Evolutionary conservation across 1,140 invertebrate species (phyloP).

Genomic region (Anastatus disparis): DNA sequence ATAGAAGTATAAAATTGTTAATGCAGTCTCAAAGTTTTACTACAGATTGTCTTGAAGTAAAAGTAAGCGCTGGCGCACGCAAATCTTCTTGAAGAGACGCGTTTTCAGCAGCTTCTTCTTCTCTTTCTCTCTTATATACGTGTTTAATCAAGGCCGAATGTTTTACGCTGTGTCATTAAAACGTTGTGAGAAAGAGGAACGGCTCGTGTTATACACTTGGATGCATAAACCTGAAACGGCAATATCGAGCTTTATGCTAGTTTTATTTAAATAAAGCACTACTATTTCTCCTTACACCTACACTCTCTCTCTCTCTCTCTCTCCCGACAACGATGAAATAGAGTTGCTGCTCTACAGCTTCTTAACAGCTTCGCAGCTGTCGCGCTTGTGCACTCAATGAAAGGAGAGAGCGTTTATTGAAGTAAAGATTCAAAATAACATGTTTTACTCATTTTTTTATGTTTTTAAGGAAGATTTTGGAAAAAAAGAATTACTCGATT

Average conservation of each 20-base stretch:
- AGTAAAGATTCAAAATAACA: too few species aligned
- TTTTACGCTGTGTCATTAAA: slow-evolving; percentile 66
- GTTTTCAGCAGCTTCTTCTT: not conserved
- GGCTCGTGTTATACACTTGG: slow-evolving; percentile 63
- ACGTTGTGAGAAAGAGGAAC: too few species aligned
- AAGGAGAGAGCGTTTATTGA: too few species aligned
- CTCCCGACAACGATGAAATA: too few species aligned
- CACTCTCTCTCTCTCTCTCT: too few species aligned
- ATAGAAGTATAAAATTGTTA: slow-evolving; percentile 9
- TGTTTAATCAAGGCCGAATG: slow-evolving; percentile 66
- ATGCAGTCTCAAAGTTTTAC: slow-evolving; percentile 26
- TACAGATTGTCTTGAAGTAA: slow-evolving; percentile 36
- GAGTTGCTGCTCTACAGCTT: too few species aligned
- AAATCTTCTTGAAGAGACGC: too few species aligned
- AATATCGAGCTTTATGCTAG: slow-evolving; percentile 64
- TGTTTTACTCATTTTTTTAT: too few species aligned
- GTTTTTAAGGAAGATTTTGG: too few species aligned
- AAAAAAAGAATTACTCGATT: too few species aligned
- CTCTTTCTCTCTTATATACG: slow-evolving; percentile 45
- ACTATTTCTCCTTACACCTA: slow-evolving; percentile 13
- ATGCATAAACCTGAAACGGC: slow-evolving; percentile 65
- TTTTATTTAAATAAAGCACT: slow-evolving; percentile 66
- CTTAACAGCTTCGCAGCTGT: too few species aligned
- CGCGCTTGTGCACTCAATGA: too few species aligned
- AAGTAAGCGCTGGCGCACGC: slow-evolving; percentile 5